Conservation (phyloP, 2,797 vertebrate genomes). For the Sebastes jordani region DNA sequence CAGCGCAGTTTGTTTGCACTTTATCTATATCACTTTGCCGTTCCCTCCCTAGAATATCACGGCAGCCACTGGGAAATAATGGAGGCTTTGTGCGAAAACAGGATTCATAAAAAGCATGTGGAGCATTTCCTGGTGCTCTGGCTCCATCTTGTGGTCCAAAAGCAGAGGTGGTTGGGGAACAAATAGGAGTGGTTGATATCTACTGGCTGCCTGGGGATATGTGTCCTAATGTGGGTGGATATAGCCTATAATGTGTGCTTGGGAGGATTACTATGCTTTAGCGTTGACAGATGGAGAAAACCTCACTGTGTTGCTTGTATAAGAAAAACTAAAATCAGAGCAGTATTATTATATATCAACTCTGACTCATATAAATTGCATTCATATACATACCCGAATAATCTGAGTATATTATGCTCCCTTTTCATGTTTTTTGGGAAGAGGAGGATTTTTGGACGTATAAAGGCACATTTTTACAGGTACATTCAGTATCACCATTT, state of each 20-base stretch:
- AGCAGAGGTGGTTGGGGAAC: neutral
- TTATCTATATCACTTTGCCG: neutral
- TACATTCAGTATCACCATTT: neutral
- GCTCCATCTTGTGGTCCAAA: slow-evolving; percentile 58
- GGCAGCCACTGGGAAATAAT: slow-evolving; percentile 49
- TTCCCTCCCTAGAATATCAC: slow-evolving; percentile 16
- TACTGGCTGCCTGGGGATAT: neutral
- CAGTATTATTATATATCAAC: neutral
- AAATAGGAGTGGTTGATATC: neutral
- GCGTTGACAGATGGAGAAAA: neutral
- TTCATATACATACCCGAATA: neutral
- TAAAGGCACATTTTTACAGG: neutral
- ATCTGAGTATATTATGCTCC: neutral
- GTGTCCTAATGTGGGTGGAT: neutral
- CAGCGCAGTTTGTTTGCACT: slow-evolving; percentile 2
- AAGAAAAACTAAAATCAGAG: neutral
- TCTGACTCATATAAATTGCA: neutral
- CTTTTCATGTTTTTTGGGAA: neutral
- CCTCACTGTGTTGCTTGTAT: neutral
- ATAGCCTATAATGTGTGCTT: neutral
- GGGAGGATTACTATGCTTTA: neutral
- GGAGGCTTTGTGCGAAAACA: slow-evolving; percentile 50
- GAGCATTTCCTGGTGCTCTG: slow-evolving; percentile 6
- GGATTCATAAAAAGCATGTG: neutral
- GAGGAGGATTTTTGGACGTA: neutral